Base-by-base conservation (phyloP, 2,113 vertebrate genomes). In the Choloepus hoffmanni region DNA sequence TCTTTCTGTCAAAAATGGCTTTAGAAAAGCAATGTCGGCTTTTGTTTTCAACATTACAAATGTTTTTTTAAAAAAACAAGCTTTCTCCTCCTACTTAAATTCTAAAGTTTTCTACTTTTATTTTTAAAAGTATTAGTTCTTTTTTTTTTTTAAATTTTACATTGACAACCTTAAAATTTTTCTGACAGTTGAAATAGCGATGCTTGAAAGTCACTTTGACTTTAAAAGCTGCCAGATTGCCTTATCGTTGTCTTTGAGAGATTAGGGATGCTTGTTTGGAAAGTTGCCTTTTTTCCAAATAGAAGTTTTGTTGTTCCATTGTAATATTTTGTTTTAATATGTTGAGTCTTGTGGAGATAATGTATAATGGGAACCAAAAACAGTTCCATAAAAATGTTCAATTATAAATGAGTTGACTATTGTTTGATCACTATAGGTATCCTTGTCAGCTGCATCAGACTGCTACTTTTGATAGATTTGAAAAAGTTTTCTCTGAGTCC, bases 321-420 rank as follows among this genome's bases (percentile, higher is more conserved):
- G 13, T 95, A 95, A 62, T 91, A 91, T 72, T 97, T 90, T 76
- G 85, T 86, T 95, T 89, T 92, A 91, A 95, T 96, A 50, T 93
- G 74, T 76, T 93, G 58, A 33, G 90, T 85, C 62, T 83, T 45
- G 2, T 53, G 19, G 62, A 91, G 76, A 96, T 92, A 93, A 92
- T 95, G 74, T 77, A 82, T 91, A 93, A 83, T 30, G 76, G 36
- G 65, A 84, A 74, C 74, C 79, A 83, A 97, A 96, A 93, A 94
- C 96, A 89, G 78, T 93, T 96, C 74, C 91, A 10, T 94, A 26
- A 76, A 93, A 86, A 5, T 74, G 11, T 83, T 93, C 92, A 36
- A 0, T 91, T 93, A 85, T 67, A 78, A 94, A 45, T 74, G 63
- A 68, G 76, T 14, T 70, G 67, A 33, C 77, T 55, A 23, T 36